Evolutionary conservation across 2,113 vertebrate species (phyloP), one percentile per base, ranked within the genome.

Genomic region (Cyanistes caeruleus): DNA sequence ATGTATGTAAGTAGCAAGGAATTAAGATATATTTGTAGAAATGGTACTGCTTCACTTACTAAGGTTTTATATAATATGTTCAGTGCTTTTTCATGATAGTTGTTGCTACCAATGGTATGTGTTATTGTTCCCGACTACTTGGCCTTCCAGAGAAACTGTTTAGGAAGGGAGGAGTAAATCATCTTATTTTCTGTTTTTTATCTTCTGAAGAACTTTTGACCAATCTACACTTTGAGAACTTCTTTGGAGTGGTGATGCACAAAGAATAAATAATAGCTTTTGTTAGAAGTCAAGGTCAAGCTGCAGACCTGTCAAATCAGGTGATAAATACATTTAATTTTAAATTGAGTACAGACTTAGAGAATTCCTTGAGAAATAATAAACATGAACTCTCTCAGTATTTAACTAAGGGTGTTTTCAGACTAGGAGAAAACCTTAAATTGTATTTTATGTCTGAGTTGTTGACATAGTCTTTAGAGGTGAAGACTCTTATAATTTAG

Each of bases 201-300:
- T 84, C 77, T 89, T 78, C 35, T 39, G 9, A 41, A 82, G 53
- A 92, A 87, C 49, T 95, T 84, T 56, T 79, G 56, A 92, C 33
- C 49, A 33, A 20, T 58, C 77, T 75, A 24, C n/a, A 46, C 44
- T 89, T 81, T 58, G 37, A 87, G 69, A 94, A 70, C 80, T 92
- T 83, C 67, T 90, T 83, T 67, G 89, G 37, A 74, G 68, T 88
- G 37, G n/a, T 73, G 72, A 74, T 92, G 73, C 48, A 31, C 83
- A 91, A 64, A 92, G 68, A 63, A 95, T 80, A 88, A 96, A 84
- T 92, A 81, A 92, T 89, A 90, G 80, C 48, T 75, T 95, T 92
- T 89, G 84, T 79, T 69, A 84, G 84, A 95, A 94, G 89, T 84
- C 87, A 89, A 84, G 80, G 58, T 92, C 22, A 2, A 79, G 69